phyloP scores from a whole-genome alignment of 2,113 vertebrate species.

The Castor canadensis region DNA sequence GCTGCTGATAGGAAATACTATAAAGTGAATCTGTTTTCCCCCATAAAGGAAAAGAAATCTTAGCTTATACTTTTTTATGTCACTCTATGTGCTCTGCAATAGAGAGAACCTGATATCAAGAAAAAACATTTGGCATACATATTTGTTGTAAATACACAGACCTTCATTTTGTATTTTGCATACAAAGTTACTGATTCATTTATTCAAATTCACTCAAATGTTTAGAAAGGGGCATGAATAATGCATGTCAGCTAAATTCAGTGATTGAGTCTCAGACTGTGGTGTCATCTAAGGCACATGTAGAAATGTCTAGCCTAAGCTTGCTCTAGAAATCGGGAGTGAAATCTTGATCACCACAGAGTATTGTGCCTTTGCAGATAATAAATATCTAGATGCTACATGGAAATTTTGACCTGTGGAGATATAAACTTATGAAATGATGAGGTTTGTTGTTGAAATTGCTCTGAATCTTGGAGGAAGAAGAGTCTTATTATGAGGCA shows the following conservation, averaged over 20 bases:
- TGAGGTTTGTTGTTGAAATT: background rate
- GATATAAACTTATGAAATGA: background rate
- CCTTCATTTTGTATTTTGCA: conserved; percentile 43
- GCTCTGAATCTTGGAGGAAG: background rate
- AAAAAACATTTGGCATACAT: background rate
- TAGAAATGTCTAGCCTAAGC: background rate
- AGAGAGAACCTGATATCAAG: background rate
- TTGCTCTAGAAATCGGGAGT: background rate
- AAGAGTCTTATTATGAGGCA: background rate
- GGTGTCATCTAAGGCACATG: background rate
- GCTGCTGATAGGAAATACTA: conserved; percentile 55
- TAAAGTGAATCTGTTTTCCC: conserved; percentile 7
- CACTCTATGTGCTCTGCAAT: background rate
- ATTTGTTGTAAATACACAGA: conserved; percentile 31
- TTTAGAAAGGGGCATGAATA: background rate
- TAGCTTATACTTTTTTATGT: conserved; percentile 34
- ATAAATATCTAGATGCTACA: background rate
- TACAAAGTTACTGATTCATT: conserved; percentile 7
- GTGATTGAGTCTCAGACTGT: background rate
- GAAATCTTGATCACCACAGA: background rate
- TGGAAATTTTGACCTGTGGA: background rate
- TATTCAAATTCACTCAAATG: background rate
- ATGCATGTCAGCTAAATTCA: conserved; percentile 14
- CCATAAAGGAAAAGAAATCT: background rate
- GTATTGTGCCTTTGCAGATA: background rate